Evolutionary conservation across 2,888 invertebrate species (phyloP), one percentile per base, ranked within the genome.

Genomic region (Rugalucina vietnamica): DNA sequence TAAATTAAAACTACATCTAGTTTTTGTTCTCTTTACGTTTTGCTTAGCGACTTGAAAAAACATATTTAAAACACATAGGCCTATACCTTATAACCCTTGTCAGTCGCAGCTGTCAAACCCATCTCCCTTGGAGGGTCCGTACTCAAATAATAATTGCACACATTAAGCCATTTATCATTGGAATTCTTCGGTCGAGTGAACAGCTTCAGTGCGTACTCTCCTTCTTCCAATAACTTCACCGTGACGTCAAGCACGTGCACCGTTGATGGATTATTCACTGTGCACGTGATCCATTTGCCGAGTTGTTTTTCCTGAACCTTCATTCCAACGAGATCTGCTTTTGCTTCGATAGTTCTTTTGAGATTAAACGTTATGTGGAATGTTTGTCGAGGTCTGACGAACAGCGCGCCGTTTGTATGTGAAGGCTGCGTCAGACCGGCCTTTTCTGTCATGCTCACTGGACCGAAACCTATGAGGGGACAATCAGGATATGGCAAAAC

Each of bases 111-210:
- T 2, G 60, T 78, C 1, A 76, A 49, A 5, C 88, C 88, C 50
- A 76, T 70, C 3, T 50, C 82, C 36, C 88, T 32, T 12, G 84
- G 88, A n/a, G 75, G 77, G 37, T 86, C 88, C 1, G 88, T 86
- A 39, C 85, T 86, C 24, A 88, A 14, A 32, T 88, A 88, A 73
- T 88, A 88, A 65, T 88, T 88, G 60, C 85, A 85, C 3, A 84
- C 81, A 50, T 88, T 88, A 34, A 74, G 60, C 80, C 79, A 85
- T 43, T 39, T 57, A 1, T 49, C 49, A 18, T 65, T 72, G 18
- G 43, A 49, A 12, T 76, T 82, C 49, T 79, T 54, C 21, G 79
- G 78, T 27, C 76, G 74, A n/a, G 80, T 81, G n/a, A 24, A 39
- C 14, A 71, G n/a, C n/a, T 79, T 81, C 60, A 88, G 34, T 1